Evolutionary conservation across 1,140 invertebrate genomes (phyloP), one percentile per base, ranked within the genome.

Genomic region (Meloidogyne exigua): DNA sequence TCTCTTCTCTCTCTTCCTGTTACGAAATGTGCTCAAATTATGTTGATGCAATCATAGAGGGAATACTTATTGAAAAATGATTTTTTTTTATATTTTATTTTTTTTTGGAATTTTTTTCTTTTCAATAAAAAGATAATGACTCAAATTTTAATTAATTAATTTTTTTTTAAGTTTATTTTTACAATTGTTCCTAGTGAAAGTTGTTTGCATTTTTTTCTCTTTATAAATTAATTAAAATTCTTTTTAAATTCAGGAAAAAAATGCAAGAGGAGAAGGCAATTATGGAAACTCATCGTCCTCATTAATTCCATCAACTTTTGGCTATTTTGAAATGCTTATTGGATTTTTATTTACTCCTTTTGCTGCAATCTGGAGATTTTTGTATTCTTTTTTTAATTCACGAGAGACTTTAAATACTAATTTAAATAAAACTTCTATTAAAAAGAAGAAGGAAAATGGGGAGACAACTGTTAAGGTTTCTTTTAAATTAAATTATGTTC

Each of bases 111-210:
- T 32, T 32, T 32, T 32, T 32, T n/a, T n/a, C n/a, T n/a, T n/a
- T n/a, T n/a, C n/a, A n/a, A n/a, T n/a, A n/a, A n/a, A n/a, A n/a
- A n/a, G n/a, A n/a, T n/a, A n/a, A n/a, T n/a, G n/a, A n/a, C n/a
- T n/a, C n/a, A n/a, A n/a, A n/a, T n/a, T n/a, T n/a, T n/a, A n/a
- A n/a, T n/a, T n/a, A n/a, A n/a, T n/a, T n/a, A n/a, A n/a, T n/a
- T n/a, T n/a, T n/a, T n/a, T n/a, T n/a, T n/a, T n/a, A n/a, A n/a
- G 21, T 70, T 44, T 44, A 28, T 62, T 44, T 65, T 26, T 11
- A 1, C 12, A 25, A 36, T 73, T 73, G 72, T 65, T 73, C 72
- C 72, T 28, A 73, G 72, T 73, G 57, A 62, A 62, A 64, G n/a
- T n/a, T n/a, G 65, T 44, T 57, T 57, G 49, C 49, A n/a, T n/a